A percentile compares a stretch with the other conserved stretches of the same genome.
Conservation (phyloP, 2,888 invertebrate species). For the Leucania comma region DNA sequence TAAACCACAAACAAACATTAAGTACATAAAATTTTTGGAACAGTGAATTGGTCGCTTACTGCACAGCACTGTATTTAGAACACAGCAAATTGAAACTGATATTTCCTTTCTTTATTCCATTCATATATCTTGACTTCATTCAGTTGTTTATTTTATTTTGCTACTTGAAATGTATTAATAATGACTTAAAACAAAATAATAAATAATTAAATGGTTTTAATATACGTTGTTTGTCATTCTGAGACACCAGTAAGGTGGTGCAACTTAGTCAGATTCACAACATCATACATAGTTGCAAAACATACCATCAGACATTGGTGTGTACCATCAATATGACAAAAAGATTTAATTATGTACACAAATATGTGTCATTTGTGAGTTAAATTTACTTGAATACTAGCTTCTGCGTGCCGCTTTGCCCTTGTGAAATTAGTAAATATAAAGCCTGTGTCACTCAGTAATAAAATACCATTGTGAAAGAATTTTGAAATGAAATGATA, state of each 20-base stretch:
- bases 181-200: background rate
- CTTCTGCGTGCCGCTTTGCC: no score
- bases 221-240: background rate
- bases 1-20: no score
- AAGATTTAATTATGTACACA: background rate
- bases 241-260: background rate
- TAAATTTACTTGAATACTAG: conserved; percentile 1
- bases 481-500: no score
- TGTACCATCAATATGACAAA: conserved; percentile 7
- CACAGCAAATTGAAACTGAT: background rate
- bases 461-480: no score
- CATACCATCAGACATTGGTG: background rate
- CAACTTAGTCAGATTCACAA: background rate
- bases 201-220: background rate
- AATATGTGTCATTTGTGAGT: conserved; percentile 26
- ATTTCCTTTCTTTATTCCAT: background rate
- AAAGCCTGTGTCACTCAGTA: no score
- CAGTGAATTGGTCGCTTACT: no score
- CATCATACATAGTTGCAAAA: conserved; percentile 2
- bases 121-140: background rate
- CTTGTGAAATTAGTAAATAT: no score
- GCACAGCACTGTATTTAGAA: no score
- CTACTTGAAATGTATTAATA: background rate
- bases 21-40: no score
- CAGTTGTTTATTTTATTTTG: conserved; percentile 17